Evolutionary conservation across 2,113 vertebrate species (phyloP).

Genomic region (Alces alces): DNA sequence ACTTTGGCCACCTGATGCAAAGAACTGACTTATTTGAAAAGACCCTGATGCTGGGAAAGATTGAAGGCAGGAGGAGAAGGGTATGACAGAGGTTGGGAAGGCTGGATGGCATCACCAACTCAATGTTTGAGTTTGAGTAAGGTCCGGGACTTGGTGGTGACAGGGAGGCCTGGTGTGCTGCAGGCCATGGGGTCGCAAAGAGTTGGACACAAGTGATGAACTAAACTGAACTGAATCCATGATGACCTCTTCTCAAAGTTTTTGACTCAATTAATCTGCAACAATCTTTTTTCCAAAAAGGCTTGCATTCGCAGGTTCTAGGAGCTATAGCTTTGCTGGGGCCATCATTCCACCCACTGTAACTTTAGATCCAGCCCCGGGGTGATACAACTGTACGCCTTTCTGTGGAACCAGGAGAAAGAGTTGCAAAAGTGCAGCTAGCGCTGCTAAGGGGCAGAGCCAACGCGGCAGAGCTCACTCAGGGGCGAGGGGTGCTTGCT

Average conservation of each 20-base stretch:
- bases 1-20: not conserved
- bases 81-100: not conserved
- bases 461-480: not conserved
- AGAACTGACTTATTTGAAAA: not conserved
- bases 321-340: not conserved
- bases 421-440: not conserved
- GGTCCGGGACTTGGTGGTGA: not conserved
- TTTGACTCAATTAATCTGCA: not conserved
- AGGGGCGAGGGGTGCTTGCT: too few species aligned
- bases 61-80: not conserved
- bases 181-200: not conserved
- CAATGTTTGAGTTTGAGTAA: not conserved
- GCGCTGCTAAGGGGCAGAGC: not conserved
- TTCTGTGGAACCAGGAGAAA: not conserved
- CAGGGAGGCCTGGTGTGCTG: not conserved
- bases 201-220: not conserved
- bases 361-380: not conserved
- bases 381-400: not conserved
- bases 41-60: not conserved
- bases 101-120: not conserved
- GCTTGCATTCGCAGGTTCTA: not conserved
- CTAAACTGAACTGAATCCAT: not conserved
- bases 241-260: not conserved
- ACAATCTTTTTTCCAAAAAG: not conserved
- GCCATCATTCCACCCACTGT: not conserved